Evolutionary conservation across 2,888 invertebrate genomes (phyloP).

Genomic region (Limnephilus marmoratus): DNA sequence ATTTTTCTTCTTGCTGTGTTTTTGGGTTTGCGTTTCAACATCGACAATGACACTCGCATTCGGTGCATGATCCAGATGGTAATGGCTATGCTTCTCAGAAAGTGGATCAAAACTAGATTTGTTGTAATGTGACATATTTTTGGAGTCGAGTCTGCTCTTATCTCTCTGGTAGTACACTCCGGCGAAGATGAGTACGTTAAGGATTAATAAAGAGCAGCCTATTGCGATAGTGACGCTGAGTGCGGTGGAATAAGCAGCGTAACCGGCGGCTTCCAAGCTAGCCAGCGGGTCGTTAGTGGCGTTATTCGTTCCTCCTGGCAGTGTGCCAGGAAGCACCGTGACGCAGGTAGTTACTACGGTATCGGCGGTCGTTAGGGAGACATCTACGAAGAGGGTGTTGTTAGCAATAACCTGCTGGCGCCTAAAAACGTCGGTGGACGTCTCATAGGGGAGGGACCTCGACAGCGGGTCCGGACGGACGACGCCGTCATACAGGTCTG

Average conservation of each 20-base stretch:
- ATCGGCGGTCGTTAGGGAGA: conserved; percentile 83
- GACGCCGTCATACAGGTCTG: conserved; percentile 91
- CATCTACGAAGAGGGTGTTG: conserved; percentile 76
- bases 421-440: conserved; percentile 79
- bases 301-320: conserved; percentile 73
- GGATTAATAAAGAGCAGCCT: conserved; percentile 87
- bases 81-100: conserved; percentile 87
- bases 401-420: conserved; percentile 74
- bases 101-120: conserved; percentile 86
- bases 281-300: conserved; percentile 81
- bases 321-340: conserved; percentile 78
- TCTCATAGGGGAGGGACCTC: conserved; percentile 77
- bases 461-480: conserved; percentile 91
- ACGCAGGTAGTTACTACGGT: conserved; percentile 85
- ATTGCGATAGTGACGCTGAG: conserved; percentile 88
- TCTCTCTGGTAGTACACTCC: conserved; percentile 90
- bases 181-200: conserved; percentile 90
- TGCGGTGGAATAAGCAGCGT: conserved; percentile 86
- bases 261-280: conserved; percentile 87
- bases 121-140: conserved; percentile 86
- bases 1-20: conserved; percentile 72
- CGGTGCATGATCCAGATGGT: conserved; percentile 85
- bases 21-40: conserved; percentile 83
- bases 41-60: conserved; percentile 90
- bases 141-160: conserved; percentile 85